These are phyloP conservation scores for Hucho hucho DNA, from an alignment of 2,113 vertebrate species.

Conservation along the genomic window DNA sequence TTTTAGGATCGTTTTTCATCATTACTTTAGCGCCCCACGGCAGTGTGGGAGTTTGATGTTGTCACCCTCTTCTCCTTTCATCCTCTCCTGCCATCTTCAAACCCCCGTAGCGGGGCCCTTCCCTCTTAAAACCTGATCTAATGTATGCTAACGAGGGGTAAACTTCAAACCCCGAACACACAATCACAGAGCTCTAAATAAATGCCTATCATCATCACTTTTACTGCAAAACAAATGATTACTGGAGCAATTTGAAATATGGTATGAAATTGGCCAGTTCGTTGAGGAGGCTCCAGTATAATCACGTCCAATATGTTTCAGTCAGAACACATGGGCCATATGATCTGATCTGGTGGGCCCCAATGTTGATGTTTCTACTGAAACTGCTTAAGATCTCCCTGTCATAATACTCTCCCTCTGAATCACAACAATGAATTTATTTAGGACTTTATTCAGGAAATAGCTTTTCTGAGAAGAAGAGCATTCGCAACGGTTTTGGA, in stretches of 20 bases:
- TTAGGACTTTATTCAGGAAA: background rate
- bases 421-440: background rate
- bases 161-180: background rate
- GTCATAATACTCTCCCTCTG: background rate
- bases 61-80: background rate
- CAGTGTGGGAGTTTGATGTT: background rate
- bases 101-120: background rate
- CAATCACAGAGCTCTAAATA: background rate
- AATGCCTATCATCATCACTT: background rate
- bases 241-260: too few relatives aligned
- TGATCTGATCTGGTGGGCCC: background rate
- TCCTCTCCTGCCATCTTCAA: background rate
- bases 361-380: background rate
- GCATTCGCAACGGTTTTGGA: background rate
- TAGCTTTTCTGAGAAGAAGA: background rate
- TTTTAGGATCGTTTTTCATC: background rate
- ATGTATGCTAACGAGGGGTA: background rate
- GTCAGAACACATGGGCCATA: too few relatives aligned
- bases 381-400: background rate
- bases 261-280: too few relatives aligned
- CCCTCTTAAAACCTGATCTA: background rate
- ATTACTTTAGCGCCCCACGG: background rate
- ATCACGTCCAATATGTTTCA: too few relatives aligned
- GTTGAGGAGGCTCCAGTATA: too few relatives aligned
- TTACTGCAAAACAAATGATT: constrained; percentile 5